phyloP scores from a whole-genome alignment of 1,140 invertebrate genomes.

The silkworm (Bombyx mori) region DNA sequence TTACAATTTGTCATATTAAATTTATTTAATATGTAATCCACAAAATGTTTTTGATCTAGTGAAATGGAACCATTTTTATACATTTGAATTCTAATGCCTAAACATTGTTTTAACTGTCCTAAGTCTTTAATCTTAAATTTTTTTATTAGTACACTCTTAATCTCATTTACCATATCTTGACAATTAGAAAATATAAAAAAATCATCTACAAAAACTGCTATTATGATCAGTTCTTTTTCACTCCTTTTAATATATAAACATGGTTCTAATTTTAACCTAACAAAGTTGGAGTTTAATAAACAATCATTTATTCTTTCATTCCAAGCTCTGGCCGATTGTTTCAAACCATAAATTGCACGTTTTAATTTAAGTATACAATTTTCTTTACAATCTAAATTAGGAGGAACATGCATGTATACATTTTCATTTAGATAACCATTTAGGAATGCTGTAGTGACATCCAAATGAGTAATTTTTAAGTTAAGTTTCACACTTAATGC shows the following conservation, averaged over 20 bases:
- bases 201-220: constrained; percentile 46
- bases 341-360: constrained; percentile 18
- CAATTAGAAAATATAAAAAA: constrained; percentile 38
- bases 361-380: constrained; percentile 22
- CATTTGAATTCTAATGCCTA: constrained; percentile 21
- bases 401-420: constrained; percentile 18
- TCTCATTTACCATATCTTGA: constrained; percentile 7
- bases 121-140: constrained; percentile 16
- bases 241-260: constrained; percentile 32
- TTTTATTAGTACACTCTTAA: constrained; percentile 13
- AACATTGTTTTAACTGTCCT: constrained; percentile 21
- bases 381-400: constrained; percentile 9
- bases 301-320: constrained; percentile 18
- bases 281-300: constrained; percentile 24
- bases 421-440: constrained; percentile 35
- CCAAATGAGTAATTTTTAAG: constrained; percentile 18
- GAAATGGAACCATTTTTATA: constrained; percentile 7
- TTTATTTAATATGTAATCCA: background rate
- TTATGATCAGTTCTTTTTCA: constrained; percentile 19
- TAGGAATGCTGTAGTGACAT: constrained; percentile 27
- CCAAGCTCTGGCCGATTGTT: constrained; percentile 22
- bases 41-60: too few relatives aligned
- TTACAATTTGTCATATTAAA: constrained; percentile 3
- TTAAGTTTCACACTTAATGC: background rate
- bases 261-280: constrained; percentile 18